Evolutionary conservation across 2,888 invertebrate species (phyloP), one percentile per base, ranked within the genome.

Genomic region (Myopa tessellatipennis): DNA sequence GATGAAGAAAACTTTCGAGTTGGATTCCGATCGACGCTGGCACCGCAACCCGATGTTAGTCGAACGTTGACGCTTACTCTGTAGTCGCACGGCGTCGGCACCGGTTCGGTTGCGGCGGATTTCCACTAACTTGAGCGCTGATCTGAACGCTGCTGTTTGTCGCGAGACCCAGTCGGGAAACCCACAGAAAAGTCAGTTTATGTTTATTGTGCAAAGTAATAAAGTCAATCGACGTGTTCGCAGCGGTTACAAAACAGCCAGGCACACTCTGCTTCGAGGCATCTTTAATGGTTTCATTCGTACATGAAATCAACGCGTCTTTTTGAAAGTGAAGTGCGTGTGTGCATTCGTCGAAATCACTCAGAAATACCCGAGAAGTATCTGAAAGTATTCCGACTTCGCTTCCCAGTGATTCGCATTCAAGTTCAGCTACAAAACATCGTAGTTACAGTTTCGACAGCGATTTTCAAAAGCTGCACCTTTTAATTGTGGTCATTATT

Each of bases 21-120:
- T 77, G 60, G 61, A 45, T 60, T 68, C 61, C 58, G 61, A 34
- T 45, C 68, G 65, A 34, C 45, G 71, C 34, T 7, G 18, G 36
- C n/a, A 63, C 77, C 36, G 72, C 77, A 45, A 60, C 18, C 40
- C n/a, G 38, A 16, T 60, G 68, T 60, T 36, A 18, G 63, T 73
- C 83, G 85, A 85, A 79, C 81, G 81, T 80, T 80, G 83, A 85
- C 86, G 88, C 87, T 89, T 87, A 89, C 88, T 88, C 85, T 86
- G 81, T 84, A 87, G 87, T 88, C 86, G 89, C 85, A 85, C 86
- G 88, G 85, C 87, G 87, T 86, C 86, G 88, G 85, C 88, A 86
- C 85, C 87, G 89, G 88, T 89, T 85, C 85, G 85, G 85, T 86
- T 85, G 83, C 83, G 85, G 85, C 34, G 4, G 36, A 65, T 14